A percentile compares a stretch with the other conserved stretches of the same genome.
phyloP scores from a whole-genome alignment of 2,113 vertebrate genomes.

The Sarotherodon lohbergeri region DNA sequence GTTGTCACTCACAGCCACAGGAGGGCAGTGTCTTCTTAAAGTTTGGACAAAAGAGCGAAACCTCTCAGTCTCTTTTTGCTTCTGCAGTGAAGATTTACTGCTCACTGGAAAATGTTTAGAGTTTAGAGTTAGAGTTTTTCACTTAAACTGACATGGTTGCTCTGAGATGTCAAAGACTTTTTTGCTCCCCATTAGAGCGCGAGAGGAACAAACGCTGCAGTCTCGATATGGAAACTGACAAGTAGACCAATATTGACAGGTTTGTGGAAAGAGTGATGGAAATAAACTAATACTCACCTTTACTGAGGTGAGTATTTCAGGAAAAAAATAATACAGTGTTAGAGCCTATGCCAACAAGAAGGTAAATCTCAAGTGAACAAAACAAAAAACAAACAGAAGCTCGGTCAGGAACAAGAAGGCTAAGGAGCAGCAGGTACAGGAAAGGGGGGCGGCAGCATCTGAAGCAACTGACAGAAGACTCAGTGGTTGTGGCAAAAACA shows the following conservation, averaged over 20 bases:
- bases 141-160: neutral
- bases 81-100: neutral
- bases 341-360: neutral
- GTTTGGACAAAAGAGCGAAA: neutral
- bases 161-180: neutral
- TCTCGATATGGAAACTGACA: neutral
- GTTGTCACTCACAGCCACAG: neutral
- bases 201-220: neutral
- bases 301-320: neutral
- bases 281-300: neutral
- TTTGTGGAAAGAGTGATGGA: neutral
- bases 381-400: neutral
- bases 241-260: neutral
- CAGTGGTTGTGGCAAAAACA: neutral
- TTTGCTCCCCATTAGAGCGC: neutral
- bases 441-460: neutral
- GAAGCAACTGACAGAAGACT: neutral
- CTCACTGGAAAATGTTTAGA: neutral
- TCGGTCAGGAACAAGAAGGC: neutral
- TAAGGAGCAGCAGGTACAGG: neutral
- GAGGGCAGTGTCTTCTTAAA: neutral
- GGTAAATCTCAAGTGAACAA: neutral
- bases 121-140: neutral
- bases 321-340: neutral
- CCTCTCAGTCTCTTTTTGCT: fast-evolving